Evolutionary conservation across 1,140 invertebrate species (phyloP), one percentile per base, ranked within the genome.

Genomic region (Drosophila bifasciata): DNA sequence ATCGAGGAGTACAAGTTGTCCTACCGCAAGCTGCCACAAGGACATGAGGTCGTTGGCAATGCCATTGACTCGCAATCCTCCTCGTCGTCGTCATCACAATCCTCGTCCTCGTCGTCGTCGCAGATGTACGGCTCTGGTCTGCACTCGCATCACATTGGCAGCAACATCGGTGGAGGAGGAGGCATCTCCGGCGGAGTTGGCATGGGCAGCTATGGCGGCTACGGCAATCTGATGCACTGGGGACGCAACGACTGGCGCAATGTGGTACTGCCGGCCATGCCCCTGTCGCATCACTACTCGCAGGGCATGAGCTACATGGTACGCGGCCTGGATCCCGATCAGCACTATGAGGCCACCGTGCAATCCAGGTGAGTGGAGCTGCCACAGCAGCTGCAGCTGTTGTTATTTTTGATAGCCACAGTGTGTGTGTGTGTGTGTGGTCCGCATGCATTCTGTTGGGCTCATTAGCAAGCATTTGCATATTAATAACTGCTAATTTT

Each of bases 1-100:
- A 94, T 95, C 46, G 93, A 94, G 74, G 94, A 95, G 88, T 95
- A 94, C 81, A 93, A 94, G 88, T 89, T 95, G 57, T 93, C 93
- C 55, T 95, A 94, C 91, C 92, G 94, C 61, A 93, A 93, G 79
- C 91, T 94, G 62, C 93, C 93, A 28, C 93, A 93, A 61, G 89
- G 89, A 79, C 88, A 92, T 58, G 89, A 91, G 75, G 90, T 89
- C 77, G 88, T 84, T 76, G 92, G 93, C 73, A 92, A 92, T 68
- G 76, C 76, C 72, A 91, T 91, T 70, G 83, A 83, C 70, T 89
- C 93, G 61, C 92, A 93, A 56, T 91, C 92, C 68, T 92, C 92
- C 5, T 80, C 79, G 11, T 76, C 63, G 74, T 92, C 68, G 28
- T 77, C 92, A 86, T 81, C 72, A 5, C 59, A 62, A 17, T 68